A percentile compares a stretch with the other conserved stretches of the same genome.
These are phyloP conservation scores for Henicopernis longicauda DNA, from an alignment of 2,113 vertebrate species.

Conservation along the genomic window DNA sequence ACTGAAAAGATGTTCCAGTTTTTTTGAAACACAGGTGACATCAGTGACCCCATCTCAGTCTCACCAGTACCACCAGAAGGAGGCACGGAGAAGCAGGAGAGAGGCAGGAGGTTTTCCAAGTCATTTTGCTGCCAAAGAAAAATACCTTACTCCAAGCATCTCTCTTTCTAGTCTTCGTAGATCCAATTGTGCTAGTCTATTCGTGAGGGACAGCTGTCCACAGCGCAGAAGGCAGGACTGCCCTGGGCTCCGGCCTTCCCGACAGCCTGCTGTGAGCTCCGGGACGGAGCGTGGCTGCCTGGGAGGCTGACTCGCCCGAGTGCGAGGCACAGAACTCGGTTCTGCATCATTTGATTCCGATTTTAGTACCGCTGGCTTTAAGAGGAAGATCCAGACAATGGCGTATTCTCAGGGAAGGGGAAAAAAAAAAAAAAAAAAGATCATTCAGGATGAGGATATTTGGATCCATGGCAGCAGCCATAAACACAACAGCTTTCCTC, in stretches of 20 bases:
- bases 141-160: not conserved
- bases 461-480: not conserved
- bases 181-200: not conserved
- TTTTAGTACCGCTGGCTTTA: not conserved
- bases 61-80: not conserved
- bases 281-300: not conserved
- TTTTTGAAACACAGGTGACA: fast-evolving
- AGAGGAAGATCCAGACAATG: not conserved
- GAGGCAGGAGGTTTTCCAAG: not conserved
- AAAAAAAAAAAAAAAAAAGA: too few species aligned
- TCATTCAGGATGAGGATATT: not conserved
- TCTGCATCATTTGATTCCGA: not conserved
- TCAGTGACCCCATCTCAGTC: not conserved
- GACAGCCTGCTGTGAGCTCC: not conserved
- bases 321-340: not conserved
- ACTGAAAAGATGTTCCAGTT: not conserved
- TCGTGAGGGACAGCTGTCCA: not conserved
- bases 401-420: not conserved
- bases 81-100: not conserved
- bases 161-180: not conserved
- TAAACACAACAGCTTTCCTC: not conserved
- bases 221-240: not conserved
- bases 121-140: not conserved
- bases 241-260: not conserved
- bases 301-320: not conserved